Conservation (phyloP, 2,113 vertebrate genomes). For the Corapipo altera region DNA sequence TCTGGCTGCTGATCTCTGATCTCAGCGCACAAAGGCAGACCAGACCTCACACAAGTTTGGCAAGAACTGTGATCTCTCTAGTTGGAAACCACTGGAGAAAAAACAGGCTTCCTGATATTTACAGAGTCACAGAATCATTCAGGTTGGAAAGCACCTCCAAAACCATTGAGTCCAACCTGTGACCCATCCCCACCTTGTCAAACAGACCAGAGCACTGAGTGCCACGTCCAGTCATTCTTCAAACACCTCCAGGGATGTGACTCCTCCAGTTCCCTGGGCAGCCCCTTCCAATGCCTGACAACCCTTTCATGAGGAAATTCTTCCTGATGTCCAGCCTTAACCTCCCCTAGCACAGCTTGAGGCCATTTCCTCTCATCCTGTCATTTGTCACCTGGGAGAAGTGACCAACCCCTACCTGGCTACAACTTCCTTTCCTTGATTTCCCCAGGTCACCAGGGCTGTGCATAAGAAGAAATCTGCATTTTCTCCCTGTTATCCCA, state of each 20-base stretch:
- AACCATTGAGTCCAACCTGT: accelerated
- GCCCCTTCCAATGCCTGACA: neutral
- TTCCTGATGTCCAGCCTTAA: neutral
- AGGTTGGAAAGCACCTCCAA: neutral
- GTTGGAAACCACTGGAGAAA: neutral
- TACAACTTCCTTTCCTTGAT: neutral
- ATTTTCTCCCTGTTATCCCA: neutral
- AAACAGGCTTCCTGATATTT: neutral
- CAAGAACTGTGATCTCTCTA: neutral
- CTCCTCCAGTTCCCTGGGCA: neutral
- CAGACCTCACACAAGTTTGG: neutral
- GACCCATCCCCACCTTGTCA: neutral
- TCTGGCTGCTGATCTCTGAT: neutral
- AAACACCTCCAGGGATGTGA: neutral
- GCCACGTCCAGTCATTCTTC: neutral
- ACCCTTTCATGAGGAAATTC: neutral
- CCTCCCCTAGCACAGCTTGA: neutral
- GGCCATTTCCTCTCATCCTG: neutral
- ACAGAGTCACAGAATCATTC: neutral
- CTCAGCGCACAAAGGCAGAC: neutral
- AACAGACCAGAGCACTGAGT: neutral
- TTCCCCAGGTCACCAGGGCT: neutral
- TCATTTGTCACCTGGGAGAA: neutral
- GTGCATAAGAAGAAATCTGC: neutral
- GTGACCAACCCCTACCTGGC: accelerated